Percentiles rank a stretch among this genome's conserved stretches.
Conservation (phyloP, 2,797 vertebrate genomes). For the Myiothlypis coronata region DNA sequence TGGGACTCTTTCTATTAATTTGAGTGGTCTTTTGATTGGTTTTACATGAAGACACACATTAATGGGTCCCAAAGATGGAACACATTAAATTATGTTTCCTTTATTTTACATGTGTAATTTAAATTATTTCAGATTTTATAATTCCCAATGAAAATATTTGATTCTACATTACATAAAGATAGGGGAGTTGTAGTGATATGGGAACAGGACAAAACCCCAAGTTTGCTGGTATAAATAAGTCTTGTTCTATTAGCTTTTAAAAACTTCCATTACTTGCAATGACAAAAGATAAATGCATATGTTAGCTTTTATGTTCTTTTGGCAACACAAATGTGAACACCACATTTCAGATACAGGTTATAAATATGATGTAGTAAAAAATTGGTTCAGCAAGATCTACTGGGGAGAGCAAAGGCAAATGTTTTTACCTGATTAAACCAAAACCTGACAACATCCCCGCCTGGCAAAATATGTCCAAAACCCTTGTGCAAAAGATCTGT, state of each 20-base stretch:
- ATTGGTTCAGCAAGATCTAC: not conserved
- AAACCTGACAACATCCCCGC: not conserved
- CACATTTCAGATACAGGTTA: not conserved
- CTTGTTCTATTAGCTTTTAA: not conserved
- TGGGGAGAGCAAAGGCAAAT: not conserved
- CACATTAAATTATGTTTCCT: conserved; percentile 9
- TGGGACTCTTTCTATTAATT: conserved; percentile 19
- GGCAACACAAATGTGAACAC: not conserved
- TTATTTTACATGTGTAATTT: conserved; percentile 9
- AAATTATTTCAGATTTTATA: conserved; percentile 17
- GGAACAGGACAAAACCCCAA: not conserved
- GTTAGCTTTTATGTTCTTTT: not conserved
- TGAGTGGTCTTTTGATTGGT: not conserved
- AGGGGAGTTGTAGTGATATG: not conserved
- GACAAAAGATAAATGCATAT: not conserved
- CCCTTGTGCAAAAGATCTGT: not conserved
- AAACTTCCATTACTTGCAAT: not conserved
- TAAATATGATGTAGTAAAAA: not conserved
- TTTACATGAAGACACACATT: conserved; percentile 8
- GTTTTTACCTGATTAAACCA: not conserved
- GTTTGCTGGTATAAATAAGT: not conserved
- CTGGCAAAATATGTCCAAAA: not conserved
- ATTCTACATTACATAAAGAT: not conserved
- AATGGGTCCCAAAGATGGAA: conserved; percentile 21
- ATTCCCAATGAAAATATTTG: conserved; percentile 22